Evolutionary conservation across 1,140 invertebrate genomes (phyloP).

Genomic region (Nephotettix cincticeps): DNA sequence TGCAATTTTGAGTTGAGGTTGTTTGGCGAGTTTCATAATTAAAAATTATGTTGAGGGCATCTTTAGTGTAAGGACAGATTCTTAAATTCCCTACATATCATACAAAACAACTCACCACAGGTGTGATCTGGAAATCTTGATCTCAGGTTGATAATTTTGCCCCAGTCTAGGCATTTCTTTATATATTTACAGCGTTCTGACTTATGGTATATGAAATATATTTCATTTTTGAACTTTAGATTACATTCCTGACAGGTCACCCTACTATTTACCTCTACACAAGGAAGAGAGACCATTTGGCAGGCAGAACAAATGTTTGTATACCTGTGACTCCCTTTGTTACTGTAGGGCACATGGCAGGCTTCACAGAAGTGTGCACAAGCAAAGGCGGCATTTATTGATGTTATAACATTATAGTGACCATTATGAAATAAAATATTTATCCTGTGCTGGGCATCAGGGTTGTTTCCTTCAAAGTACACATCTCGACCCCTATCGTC

Average conservation of each 20-base stretch:
- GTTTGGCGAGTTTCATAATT: background rate
- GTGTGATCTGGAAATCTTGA: background rate
- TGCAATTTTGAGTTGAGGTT: background rate
- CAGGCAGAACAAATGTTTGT: background rate
- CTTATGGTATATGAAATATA: background rate
- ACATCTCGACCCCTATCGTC: background rate
- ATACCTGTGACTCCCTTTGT: background rate
- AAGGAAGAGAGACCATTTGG: background rate
- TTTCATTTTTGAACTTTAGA: background rate
- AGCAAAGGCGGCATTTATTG: background rate
- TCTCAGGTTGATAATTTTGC: background rate
- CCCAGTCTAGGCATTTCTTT: background rate
- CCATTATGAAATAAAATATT: conserved; percentile 2
- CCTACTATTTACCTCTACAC: background rate
- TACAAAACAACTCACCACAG: conserved; percentile 8
- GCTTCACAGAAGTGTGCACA: conserved; percentile 8
- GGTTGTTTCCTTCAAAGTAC: background rate
- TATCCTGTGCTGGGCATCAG: background rate
- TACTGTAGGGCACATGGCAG: background rate
- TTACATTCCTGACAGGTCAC: background rate
- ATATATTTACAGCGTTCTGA: background rate
- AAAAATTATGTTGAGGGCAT: background rate
- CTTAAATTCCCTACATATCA: background rate
- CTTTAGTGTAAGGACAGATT: background rate
- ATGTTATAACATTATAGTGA: conserved; percentile 12